Evolutionary conservation across 1,140 invertebrate genomes (phyloP), one percentile per base, ranked within the genome.

Genomic region (Archivesica marissinica): DNA sequence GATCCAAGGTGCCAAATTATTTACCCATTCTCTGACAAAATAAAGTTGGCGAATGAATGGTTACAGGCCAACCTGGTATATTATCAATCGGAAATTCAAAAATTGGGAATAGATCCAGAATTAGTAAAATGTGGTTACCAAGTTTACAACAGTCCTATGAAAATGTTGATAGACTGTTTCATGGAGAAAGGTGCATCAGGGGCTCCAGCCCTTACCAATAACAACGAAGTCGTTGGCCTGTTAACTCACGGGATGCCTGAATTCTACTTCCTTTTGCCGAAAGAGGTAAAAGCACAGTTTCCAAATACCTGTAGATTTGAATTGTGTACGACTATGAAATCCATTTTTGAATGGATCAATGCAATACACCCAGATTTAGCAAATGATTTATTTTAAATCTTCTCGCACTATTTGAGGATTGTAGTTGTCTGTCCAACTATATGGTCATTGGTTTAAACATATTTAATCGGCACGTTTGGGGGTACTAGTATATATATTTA

Each of bases 111-210:
- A 35, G 30, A 64, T 35, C 59, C 59, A 7, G 13, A 35, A 35
- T 4, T 64, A 25, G 59, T 64, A 15, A 20, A 64, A 30, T 17
- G 13, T 25, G 0, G 1, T 35, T 59, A 59, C 25, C 23, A 28
- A 3, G 30, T 13, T 35, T 64, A 64, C n/a, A 20, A 64, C 30
- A 30, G 20, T 15, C 30, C 59, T 1, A 11, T 33, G 7, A 64
- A 64, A 64, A 35, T 35, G 2, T 1, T 64, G 3, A 35, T 64
- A 35, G 30, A 64, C 59, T 64, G 59, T 64, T 64, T 64, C 30
- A 64, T 64, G 59, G 59, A 64, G 38, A 30, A 64, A 20, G 59
- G 59, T 2, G 59, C 11, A 15, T 64, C 59, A 64, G 59, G 59
- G n/a, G 59, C 2, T 17, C 59, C 59, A 64, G 59, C 59, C 13